Evolutionary conservation across 2,113 vertebrate genomes (phyloP), one percentile per base, ranked within the genome.

Genomic region (Paedocypris sp.): DNA sequence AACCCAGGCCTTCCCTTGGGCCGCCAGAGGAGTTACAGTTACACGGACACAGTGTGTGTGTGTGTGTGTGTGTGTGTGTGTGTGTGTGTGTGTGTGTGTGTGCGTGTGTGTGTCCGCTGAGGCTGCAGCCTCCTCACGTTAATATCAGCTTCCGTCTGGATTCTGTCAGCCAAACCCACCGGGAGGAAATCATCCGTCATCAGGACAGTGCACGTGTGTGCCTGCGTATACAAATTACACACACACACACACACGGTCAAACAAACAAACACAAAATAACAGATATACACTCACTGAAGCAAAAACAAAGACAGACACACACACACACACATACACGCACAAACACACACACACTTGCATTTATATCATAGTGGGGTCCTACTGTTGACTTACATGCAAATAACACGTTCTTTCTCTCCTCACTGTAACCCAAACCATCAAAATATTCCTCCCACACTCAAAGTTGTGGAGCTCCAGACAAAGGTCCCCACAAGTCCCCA

Each of bases 11-110:
- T 60, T 68, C 68, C 65, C 68, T 16, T 54, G 58, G 65, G 68
- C 41, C 39, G 28, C 38, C 38, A n/a, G 25, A 13, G 4, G 42
- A 64, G 69, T 67, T 72, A 72, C 59, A 64, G 61, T 74, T 71
- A 59, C 73, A 69, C 38, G 56, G 49, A 51, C 56, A 36, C 32
- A 23, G 66, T 42, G 58, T 62, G 58, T 20, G 43, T 54, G 57
- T 46, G 42, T 60, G 65, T 71, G 69, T 60, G 67, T 64, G 66
- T 66, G 72, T 74, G 63, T 66, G 67, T 66, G 47, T 65, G 51
- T 65, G 58, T 52, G 56, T 54, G 57, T 46, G 42, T 60, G 65
- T 71, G 69, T 60, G 67, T 64, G 66, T 66, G 72, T 74, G 63
- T 66, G 67, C 68, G 47, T 65, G 51, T 65, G 58, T 52, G 54